These are phyloP conservation scores for Prosopocoilus inquinatus DNA, from an alignment of 2,888 invertebrate species.

Conservation along the genomic window DNA sequence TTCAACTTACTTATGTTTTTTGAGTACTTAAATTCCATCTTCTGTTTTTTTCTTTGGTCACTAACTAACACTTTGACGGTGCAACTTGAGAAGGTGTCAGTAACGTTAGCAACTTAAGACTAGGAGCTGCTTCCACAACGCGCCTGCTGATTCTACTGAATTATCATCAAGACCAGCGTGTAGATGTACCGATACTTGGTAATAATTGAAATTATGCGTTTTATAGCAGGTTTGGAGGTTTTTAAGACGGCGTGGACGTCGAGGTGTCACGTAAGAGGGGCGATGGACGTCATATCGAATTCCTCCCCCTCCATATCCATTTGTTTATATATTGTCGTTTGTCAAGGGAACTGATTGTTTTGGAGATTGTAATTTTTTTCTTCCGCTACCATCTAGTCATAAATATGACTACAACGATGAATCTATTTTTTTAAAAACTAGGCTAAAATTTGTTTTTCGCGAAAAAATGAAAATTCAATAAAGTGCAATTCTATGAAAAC, in stretches of 20 bases:
- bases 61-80: no score
- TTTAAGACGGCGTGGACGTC: slow-evolving; percentile 23
- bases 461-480: no score
- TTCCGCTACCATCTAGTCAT: not conserved
- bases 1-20: slow-evolving; percentile 21
- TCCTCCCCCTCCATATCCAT: slow-evolving; percentile 6
- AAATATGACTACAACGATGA: no score
- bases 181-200: slow-evolving; percentile 5
- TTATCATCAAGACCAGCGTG: not conserved
- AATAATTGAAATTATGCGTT: slow-evolving; percentile 20
- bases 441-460: no score
- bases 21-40: slow-evolving; percentile 19
- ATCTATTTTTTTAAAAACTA: no score
- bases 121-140: no score
- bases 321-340: not conserved
- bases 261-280: slow-evolving; percentile 15
- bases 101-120: no score
- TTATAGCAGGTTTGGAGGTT: slow-evolving; percentile 24
- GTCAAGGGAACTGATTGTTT: not conserved
- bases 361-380: not conserved
- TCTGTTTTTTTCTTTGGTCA: not conserved
- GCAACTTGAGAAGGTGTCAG: no score
- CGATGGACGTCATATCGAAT: slow-evolving; percentile 17
- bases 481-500: no score
- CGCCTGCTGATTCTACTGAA: not conserved